Evolutionary conservation across 30 jellyfish, hydroid and myxozoan genomes (phyloP), one percentile per base, ranked within the genome.

Genomic region (Pseudorhiza aurosa): DNA sequence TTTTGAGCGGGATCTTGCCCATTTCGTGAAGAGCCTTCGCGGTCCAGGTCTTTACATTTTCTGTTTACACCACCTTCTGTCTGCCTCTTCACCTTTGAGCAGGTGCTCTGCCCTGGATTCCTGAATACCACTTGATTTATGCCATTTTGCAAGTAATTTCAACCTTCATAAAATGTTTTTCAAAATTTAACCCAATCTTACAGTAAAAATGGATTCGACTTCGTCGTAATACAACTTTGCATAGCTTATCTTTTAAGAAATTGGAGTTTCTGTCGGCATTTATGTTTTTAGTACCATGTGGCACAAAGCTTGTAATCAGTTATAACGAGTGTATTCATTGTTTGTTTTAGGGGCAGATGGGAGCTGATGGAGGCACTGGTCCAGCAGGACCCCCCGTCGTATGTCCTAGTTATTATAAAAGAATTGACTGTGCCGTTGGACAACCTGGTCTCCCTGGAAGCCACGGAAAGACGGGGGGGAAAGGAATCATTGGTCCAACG

Each of bases 391-490:
- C 60, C 11, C 56, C 88, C 10, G 60, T 27, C 6, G 31, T 55
- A 0, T 83, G 95, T 45, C 88, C 63, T 32, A 33, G 43, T 33
- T 21, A 74, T 22, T 27, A 33, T 17, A 39, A 26, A 40, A 28
- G n/a, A 51, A 25, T 56, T 30, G 37, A 64, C 51, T 74, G 87
- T 37, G 87, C 65, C 46, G 65, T 62, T 7, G 96, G 91, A 4
- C 87, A 33, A 4, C 64, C 36, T 24, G 97, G 97, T 1, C 22
- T 26, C 8, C 69, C 24, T 19, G 97, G 97, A 2, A 35, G 26
- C 18, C 88, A 51, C 1, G 97, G 97, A n/a, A 14, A 5, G 9
- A 35, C 26, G 26, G 98, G 98, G 29, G 85, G 45, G n/a, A 79
- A 32, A 71, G 98, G 96, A 6, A 39, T 22, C 28, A 18, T 8